These are phyloP conservation scores for Habropoda laboriosa DNA, from an alignment of 1,140 invertebrate species.

Conservation along the genomic window DNA sequence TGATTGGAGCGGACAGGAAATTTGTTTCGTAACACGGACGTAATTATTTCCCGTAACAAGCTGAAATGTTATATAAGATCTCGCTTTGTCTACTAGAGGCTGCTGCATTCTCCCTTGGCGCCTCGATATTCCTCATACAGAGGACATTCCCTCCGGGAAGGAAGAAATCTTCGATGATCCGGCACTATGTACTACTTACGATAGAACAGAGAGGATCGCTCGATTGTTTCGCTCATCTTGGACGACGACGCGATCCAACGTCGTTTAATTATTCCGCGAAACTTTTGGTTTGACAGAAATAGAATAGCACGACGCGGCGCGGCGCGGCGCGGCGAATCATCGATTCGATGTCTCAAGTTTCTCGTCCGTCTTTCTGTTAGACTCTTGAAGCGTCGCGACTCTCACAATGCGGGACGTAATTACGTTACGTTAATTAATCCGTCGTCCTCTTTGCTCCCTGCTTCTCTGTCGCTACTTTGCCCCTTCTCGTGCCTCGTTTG, in stretches of 20 bases:
- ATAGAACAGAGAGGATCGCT: no score
- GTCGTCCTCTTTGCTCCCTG: conserved; percentile 29
- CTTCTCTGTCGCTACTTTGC: conserved; percentile 9
- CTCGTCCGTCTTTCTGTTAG: not conserved
- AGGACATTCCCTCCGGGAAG: not conserved
- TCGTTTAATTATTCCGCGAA: conserved; percentile 4
- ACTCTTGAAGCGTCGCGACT: conserved; percentile 42
- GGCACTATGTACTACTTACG: no score
- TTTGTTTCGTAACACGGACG: conserved; percentile 51
- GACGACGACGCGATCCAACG: not conserved
- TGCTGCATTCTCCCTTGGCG: not conserved
- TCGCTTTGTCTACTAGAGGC: not conserved
- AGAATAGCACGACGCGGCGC: conserved; percentile 4
- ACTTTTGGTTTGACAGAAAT: not conserved
- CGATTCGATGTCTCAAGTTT: conserved; percentile 46
- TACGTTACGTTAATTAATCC: conserved; percentile 74
- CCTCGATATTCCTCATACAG: not conserved
- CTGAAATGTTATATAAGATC: conserved; percentile 53
- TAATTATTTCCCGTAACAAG: conserved; percentile 70
- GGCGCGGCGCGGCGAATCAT: conserved; percentile 2
- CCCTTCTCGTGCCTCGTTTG: no score
- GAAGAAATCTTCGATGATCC: conserved; percentile 6
- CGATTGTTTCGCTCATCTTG: not conserved
- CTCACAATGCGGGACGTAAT: conserved; percentile 60
- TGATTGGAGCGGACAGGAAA: conserved; percentile 46